phyloP scores from a whole-genome alignment of 2,797 vertebrate genomes.

The Philypnodon macrostomus region DNA sequence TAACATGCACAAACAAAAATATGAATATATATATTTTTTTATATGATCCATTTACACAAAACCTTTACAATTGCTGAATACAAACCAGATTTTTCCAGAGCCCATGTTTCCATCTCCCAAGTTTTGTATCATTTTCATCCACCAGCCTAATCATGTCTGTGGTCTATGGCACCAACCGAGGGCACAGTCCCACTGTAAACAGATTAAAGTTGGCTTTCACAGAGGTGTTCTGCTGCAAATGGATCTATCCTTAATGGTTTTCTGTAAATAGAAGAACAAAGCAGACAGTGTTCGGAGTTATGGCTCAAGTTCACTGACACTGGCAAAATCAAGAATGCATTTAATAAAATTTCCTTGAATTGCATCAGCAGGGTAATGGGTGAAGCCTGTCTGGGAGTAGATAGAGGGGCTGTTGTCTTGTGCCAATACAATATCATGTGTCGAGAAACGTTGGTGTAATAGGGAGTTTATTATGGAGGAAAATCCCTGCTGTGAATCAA shows the following conservation, averaged over 20 bases:
- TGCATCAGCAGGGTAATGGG: constrained; percentile 15
- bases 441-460: constrained; percentile 31
- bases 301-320: constrained; percentile 5
- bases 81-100: neutral
- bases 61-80: neutral
- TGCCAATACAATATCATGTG: constrained; percentile 25
- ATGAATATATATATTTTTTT: too few relatives aligned
- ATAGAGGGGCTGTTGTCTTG: constrained; percentile 20
- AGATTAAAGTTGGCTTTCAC: neutral
- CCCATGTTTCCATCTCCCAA: neutral
- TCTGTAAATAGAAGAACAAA: constrained; percentile 19
- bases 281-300: constrained; percentile 10
- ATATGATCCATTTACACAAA: too few relatives aligned
- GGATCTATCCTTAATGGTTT: neutral
- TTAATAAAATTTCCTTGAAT: constrained; percentile 16
- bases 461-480: constrained; percentile 20
- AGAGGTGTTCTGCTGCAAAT: neutral
- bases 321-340: constrained; percentile 23
- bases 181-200: neutral
- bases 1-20: too few relatives aligned
- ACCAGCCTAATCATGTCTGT: neutral
- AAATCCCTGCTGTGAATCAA: constrained; percentile 21
- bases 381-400: constrained; percentile 13
- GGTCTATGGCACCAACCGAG: neutral
- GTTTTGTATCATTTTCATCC: neutral